Base-by-base conservation (phyloP, 2,113 vertebrate species). In the Panthera tigris region DNA sequence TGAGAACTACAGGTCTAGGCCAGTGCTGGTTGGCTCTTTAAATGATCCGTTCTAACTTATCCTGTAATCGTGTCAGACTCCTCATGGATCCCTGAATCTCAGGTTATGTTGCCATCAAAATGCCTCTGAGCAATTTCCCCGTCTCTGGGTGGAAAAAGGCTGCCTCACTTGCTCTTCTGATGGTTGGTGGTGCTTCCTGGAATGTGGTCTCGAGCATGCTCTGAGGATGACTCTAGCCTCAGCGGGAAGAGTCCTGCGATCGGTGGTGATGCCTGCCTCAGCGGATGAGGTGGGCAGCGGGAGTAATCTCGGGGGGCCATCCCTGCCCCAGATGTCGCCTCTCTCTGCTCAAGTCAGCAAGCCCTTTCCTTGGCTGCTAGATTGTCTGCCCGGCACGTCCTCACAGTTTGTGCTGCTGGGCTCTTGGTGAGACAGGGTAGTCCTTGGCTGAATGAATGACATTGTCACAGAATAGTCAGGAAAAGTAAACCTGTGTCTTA, bases 311-410 rank as follows among this genome's bases (percentile, higher is more conserved):
- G 1, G 15, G 74, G 11, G 41, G 19, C 88, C 21, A 0, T 45
- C 31, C 4, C 31, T 2, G 13, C 14, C 31, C 23, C 0, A 5
- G 33, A 16, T 10, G 4, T 78, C 23, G 12, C 31, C 27, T 27
- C 57, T 84, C 39, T 73, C 73, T 41, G 25, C 66, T 69, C 11
- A 1, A 12, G 29, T 52, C 21, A 12, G 33, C 79, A 73, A 7
- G 27, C 45, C 39, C 61, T 14, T 27, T 23, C 27, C 61, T 27
- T 4, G 36, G 65, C 48, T 50, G 68, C 50, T 21, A 7, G 36
- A 80, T n/a, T 81, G 31, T 10, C 71, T 45, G 25, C n/a, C 4
- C 5, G 3, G 50, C 66, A 3, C 55, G 15, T 68, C 4, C 50
- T 31, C 13, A 63, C 19, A 13, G 63, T 57, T 23, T 4, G 0